Base-by-base conservation (phyloP, 2,113 vertebrate genomes). In the Coryphaenoides rupestris region DNA sequence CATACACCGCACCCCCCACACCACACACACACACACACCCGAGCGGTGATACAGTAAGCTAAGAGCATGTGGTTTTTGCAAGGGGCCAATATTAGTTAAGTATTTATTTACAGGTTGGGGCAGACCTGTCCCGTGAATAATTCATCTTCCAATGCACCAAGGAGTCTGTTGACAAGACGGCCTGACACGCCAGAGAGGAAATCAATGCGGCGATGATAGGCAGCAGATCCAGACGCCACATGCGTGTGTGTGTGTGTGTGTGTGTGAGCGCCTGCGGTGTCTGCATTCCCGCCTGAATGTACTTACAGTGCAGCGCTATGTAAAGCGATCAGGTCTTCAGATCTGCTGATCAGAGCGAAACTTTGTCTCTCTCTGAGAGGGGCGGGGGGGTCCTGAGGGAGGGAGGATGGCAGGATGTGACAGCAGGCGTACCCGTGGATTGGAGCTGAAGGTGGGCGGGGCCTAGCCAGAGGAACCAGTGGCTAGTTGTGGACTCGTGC, bases 91-190 rank as follows among this genome's bases (percentile, higher is more conserved):
- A 81, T 88, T 85, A 85, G 79, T 85, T 83, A 86, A 88, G 86
- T 85, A 86, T 88, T 86, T 86, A 86, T 88, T 88, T 86, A 86
- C 86, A 81, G 80, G 79, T 60, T 63, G 78, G 77, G 78, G 78
- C 77, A 65, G 69, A 69, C 71, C 63, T 60, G 81, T 64, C 75
- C 76, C 40, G 75, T 88, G 78, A 86, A 88, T 86, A 84, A 88
- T 88, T 88, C 84, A 88, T 88, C 80, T 66, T 58, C 52, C 68
- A 62, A 65, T n/a, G 78, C 76, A 75, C 56, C 15, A 56, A 70
- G 78, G 74, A 84, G 78, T 85, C 83, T 83, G 79, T 86, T 76
- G 84, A 87, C 85, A 87, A 84, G 81, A 80, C 78, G 62, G 72
- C 70, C 79, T 83, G 81, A 87, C 57, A 70, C 76, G 61, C 68